Evolutionary conservation across 2,797 vertebrate genomes (phyloP), one percentile per base, ranked within the genome.

Genomic region (Lepus oiostolus): DNA sequence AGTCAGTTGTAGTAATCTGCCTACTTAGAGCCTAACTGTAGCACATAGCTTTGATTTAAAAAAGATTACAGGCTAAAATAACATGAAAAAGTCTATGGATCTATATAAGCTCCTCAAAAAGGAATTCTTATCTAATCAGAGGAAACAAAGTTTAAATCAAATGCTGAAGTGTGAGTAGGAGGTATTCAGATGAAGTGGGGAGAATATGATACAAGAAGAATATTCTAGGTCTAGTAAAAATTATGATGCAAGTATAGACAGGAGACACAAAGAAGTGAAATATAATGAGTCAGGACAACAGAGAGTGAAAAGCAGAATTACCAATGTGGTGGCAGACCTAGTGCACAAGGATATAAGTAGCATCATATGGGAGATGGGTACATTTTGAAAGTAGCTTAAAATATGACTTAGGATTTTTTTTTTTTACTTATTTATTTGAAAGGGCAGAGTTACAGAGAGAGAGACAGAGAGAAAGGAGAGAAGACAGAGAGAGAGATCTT

Each of bases 111-210:
- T 47, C 22, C 24, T 92, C 47, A 28, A 0, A 85, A 60, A 91
- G 30, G 30, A 65, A 75, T 62, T 50, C 19, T 79, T 32, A 8
- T 30, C 14, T 74, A 70, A 62, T 84, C 50, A 70, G 24, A 6
- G 5, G 12, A 85, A 13, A 17, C 42, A 60, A 93, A 83, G 30
- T 72, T 76, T 72, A 88, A 88, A 79, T 11, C 58, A 63, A 89
- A 30, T 67, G 1, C 35, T 58, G 38, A 86, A 62, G 16, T 28
- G 22, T 0, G 1, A 60, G 3, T 58, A 19, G 81, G 38, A 16
- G 19, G 47, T 90, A 60, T 8, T 90, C 47, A 19, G 7, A 4
- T 24, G 8, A 71, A 16, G 1, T 13, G 17, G 4, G n/a, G 26
- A 58, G 19, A 58, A 75, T 16, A 17, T 71, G 75, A 38, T 11